Base-by-base conservation (phyloP, 2,888 invertebrate genomes). In the Xestia xanthographa region DNA sequence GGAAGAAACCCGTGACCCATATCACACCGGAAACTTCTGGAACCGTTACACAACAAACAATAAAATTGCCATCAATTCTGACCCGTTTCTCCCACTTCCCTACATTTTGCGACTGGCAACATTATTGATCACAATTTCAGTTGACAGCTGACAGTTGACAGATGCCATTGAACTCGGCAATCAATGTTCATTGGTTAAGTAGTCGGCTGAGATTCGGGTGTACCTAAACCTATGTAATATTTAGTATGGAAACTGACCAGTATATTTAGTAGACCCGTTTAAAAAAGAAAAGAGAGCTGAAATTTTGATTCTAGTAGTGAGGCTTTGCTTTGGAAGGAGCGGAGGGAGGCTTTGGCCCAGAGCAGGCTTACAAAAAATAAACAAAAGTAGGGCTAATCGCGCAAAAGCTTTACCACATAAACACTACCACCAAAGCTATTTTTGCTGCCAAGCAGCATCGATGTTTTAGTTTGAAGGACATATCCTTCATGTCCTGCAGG, bases 101-200 rank as follows among this genome's bases (percentile, higher is more conserved):
- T 43, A 80, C 1, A 80, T 84, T 84, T 70, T 75, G 66, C 60
- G 68, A 65, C 43, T 75, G 67, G 48, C 50, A 75, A 73, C 77
- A 73, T 77, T 77, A 83, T 82, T 71, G 67, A 71, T 77, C 85
- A 82, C 65, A 83, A 84, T 85, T 85, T 85, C 29, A 29, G 56
- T 9, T 75, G 80, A 60, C 84, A 79, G 41, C 63, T 63, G 41
- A 63, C 63, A 43, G 34, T 8, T 72, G 80, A 72, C 68, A 79
- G 75, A 43, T 71, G 83, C 65, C 83, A 82, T 67, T 45, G 85
- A 76, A 72, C 85, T 38, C 82, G 11, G 11, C 63, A 72, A 72
- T 76, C 81, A 70, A 53, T 70, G 63, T 67, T 62, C 60, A 82
- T 83, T 85, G 72, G 63, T 75, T 68, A 38, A 67, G 70, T 69